A percentile compares a stretch with the other conserved stretches of the same genome.
Evolutionary conservation across 1,140 invertebrate species (phyloP).

Genomic region (Aplysia californica): DNA sequence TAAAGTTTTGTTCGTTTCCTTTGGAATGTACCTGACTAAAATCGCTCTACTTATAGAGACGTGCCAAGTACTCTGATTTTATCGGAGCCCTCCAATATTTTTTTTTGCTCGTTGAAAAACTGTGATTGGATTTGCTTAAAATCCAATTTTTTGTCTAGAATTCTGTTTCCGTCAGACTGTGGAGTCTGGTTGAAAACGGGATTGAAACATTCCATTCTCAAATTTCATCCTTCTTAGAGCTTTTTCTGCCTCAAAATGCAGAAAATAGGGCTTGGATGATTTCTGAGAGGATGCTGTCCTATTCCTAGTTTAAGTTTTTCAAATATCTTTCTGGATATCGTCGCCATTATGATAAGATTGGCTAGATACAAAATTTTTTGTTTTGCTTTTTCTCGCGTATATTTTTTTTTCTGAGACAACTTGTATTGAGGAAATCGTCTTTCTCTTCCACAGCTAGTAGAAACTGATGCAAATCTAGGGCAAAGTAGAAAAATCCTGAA

Average conservation of each 20-base stretch:
- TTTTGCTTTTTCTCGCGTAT: neutral
- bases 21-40: neutral
- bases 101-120: no score
- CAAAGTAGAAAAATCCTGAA: constrained; percentile 73
- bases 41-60: neutral
- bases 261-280: no score
- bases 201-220: no score
- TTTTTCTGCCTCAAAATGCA: no score
- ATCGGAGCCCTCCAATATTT: no score
- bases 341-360: neutral
- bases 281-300: no score
- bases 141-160: no score
- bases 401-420: neutral
- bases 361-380: neutral
- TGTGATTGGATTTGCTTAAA: no score
- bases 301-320: neutral
- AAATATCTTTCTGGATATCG: neutral
- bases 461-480: constrained; percentile 75
- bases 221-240: no score
- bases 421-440: neutral
- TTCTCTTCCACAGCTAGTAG: constrained; percentile 66
- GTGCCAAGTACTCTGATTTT: no score
- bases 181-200: no score
- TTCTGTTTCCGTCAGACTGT: no score
- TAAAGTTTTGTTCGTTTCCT: neutral